Percentiles rank a stretch among this genome's conserved stretches.
Conservation (phyloP, 92 coral and sea anemone genomes). For the Epizoanthus scotinus region DNA sequence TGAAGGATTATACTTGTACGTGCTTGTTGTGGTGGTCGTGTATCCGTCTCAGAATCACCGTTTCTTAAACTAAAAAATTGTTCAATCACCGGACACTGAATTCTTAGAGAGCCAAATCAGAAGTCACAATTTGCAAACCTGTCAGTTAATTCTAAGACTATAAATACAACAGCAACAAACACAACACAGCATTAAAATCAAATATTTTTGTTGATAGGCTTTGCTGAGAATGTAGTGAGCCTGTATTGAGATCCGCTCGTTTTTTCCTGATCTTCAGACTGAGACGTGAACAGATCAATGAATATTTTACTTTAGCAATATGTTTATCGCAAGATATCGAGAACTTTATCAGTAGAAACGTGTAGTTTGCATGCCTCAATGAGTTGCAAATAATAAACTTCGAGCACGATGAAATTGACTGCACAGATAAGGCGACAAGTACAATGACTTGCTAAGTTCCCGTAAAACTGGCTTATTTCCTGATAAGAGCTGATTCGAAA, state of each 20-base stretch:
- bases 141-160: too few relatives aligned
- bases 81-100: too few relatives aligned
- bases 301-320: slow-evolving; percentile 26
- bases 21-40: too few relatives aligned
- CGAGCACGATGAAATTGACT: slow-evolving; percentile 62
- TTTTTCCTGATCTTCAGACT: not conserved
- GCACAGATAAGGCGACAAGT: slow-evolving; percentile 54
- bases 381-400: slow-evolving; percentile 49
- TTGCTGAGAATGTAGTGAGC: not conserved
- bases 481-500: slow-evolving; percentile 28
- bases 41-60: too few relatives aligned
- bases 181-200: too few relatives aligned
- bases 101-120: too few relatives aligned
- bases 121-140: too few relatives aligned
- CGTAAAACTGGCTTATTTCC: not conserved
- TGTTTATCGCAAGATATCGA: slow-evolving; percentile 43
- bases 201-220: not conserved
- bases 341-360: slow-evolving; percentile 34
- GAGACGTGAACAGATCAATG: slow-evolving; percentile 5
- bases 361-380: slow-evolving; percentile 45
- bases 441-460: slow-evolving; percentile 20
- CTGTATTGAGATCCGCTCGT: not conserved
- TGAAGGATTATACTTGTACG: slow-evolving; percentile 3
- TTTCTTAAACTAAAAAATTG: too few relatives aligned
- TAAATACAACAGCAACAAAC: too few relatives aligned